These are phyloP conservation scores for Myotis pilosus DNA, from an alignment of 2,797 vertebrate species.

Conservation along the genomic window DNA sequence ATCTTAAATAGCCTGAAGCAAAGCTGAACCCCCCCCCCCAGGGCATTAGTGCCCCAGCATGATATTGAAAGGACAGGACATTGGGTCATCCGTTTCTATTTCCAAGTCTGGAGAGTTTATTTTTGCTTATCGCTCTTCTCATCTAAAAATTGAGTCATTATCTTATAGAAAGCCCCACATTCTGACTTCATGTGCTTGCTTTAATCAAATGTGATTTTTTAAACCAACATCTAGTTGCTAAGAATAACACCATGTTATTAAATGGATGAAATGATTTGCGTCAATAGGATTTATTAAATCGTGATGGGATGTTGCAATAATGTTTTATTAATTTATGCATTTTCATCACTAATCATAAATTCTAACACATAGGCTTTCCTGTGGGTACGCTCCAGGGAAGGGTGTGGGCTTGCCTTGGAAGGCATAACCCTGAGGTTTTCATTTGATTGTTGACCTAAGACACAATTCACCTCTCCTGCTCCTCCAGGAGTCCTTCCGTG, in stretches of 20 bases:
- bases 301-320: neutral
- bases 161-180: neutral
- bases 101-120: neutral
- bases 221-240: neutral
- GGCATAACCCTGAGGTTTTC: neutral
- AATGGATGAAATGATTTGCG: neutral
- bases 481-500: no score
- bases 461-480: neutral
- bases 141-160: neutral
- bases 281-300: neutral
- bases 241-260: neutral
- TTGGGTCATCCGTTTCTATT: neutral
- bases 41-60: neutral
- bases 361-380: neutral
- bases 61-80: neutral
- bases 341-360: neutral
- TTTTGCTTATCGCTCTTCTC: neutral
- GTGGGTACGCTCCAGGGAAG: no score
- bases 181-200: neutral
- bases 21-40: neutral
- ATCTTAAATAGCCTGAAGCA: neutral
- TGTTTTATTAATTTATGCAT: neutral
- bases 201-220: neutral
- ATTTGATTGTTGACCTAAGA: no score
- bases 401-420: neutral